Percentiles rank a stretch among this genome's conserved stretches.
Evolutionary conservation across 2,797 vertebrate species (phyloP).

Genomic region (Myotis vivesi): DNA sequence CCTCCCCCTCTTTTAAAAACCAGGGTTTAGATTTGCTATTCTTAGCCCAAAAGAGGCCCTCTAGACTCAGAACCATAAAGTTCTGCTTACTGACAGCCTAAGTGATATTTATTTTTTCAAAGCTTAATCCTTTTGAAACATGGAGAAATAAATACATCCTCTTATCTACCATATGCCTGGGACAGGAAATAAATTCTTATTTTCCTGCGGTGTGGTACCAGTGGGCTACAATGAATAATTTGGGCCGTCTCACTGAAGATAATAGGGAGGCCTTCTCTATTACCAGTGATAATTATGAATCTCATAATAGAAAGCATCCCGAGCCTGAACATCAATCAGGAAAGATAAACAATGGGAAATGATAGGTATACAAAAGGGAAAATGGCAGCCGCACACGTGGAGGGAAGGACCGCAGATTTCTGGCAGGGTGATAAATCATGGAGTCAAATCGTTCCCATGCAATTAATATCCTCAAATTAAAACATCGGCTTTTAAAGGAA

Average conservation of each 20-base stretch:
- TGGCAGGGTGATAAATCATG: conserved; percentile 84
- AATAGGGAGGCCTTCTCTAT: conserved; percentile 87
- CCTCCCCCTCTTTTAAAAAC: conserved; percentile 51
- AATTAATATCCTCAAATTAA: conserved; percentile 87
- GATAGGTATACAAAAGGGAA: conserved; percentile 85
- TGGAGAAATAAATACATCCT: conserved; percentile 89
- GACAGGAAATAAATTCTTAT: conserved; percentile 87
- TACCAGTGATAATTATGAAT: conserved; percentile 88
- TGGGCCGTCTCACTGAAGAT: conserved; percentile 84
- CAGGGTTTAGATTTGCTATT: conserved; percentile 79
- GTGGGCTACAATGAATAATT: conserved; percentile 86
- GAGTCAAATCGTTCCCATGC: conserved; percentile 75
- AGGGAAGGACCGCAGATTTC: conserved; percentile 78
- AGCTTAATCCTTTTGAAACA: conserved; percentile 89
- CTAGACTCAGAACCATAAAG: conserved; percentile 83
- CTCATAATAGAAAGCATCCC: conserved; percentile 86
- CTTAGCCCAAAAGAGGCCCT: conserved; percentile 82
- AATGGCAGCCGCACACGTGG: conserved; percentile 79
- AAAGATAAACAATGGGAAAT: conserved; percentile 86
- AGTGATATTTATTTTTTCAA: conserved; percentile 89
- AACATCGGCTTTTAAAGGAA: conserved; percentile 78
- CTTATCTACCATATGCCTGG: conserved; percentile 88
- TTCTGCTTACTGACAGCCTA: conserved; percentile 86
- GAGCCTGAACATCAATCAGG: conserved; percentile 86
- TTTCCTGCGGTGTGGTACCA: conserved; percentile 82